phyloP scores from a whole-genome alignment of 2,888 invertebrate genomes.

The Homarus gammarus region DNA sequence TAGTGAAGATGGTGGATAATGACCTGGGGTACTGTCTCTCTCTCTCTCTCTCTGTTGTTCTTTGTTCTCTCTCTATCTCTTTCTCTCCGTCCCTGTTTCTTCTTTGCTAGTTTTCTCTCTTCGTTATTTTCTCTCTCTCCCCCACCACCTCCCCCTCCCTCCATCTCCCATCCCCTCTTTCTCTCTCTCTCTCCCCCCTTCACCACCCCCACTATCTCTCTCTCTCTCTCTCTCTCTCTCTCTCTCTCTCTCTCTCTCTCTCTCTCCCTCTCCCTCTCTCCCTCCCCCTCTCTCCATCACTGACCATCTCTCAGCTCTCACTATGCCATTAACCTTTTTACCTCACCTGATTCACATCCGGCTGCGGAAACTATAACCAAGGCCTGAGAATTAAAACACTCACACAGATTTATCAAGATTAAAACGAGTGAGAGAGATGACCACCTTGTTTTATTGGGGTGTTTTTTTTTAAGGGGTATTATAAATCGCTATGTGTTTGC shows the following conservation, averaged over 20 bases:
- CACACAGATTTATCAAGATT: not conserved
- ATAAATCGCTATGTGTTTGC: too few relatives aligned
- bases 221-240: not conserved
- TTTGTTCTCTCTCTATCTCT: slow-evolving; percentile 5
- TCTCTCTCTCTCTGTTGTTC: not conserved
- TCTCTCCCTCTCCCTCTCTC: too few relatives aligned
- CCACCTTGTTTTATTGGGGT: too few relatives aligned
- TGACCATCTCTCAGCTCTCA: too few relatives aligned
- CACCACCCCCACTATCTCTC: not conserved
- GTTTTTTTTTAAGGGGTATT: not conserved
- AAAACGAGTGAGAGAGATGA: too few relatives aligned
- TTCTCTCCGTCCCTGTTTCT: slow-evolving; percentile 21
- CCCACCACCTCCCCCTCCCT: too few relatives aligned
- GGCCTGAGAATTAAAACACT: not conserved
- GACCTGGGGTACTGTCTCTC: too few relatives aligned
- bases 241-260: too few relatives aligned
- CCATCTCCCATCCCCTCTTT: not conserved
- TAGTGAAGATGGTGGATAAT: too few relatives aligned
- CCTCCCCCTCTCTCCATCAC: too few relatives aligned
- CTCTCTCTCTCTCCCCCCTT: not conserved
- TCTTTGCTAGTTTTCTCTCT: not conserved
- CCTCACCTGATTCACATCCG: not conserved
- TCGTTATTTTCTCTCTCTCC: slow-evolving; percentile 26
- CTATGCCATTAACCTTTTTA: not conserved
- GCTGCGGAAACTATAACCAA: not conserved